A percentile compares a stretch with the other conserved stretches of the same genome.
phyloP scores from a whole-genome alignment of 1,140 invertebrate genomes.

The Euura saliciscinereae region DNA sequence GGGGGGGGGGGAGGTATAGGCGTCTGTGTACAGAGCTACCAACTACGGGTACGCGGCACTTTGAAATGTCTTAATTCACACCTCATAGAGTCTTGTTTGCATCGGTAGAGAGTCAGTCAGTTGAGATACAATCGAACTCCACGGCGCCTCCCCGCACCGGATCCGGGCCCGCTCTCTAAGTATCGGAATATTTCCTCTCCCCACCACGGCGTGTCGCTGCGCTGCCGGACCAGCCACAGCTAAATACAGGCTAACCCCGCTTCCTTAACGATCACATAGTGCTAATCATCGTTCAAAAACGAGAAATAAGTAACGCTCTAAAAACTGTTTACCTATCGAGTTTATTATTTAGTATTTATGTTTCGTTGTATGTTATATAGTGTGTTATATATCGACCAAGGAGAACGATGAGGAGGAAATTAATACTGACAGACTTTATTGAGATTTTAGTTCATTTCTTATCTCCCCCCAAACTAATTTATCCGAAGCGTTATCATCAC shows the following conservation, averaged over 20 bases:
- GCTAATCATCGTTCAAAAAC: conserved; percentile 57
- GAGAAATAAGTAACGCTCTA: conserved; percentile 48
- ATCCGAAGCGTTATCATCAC: no score
- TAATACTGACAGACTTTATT: no score
- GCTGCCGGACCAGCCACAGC: background rate
- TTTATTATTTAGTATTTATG: conserved; percentile 28
- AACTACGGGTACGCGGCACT: conserved; percentile 33
- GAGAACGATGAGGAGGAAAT: no score
- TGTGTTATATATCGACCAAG: no score
- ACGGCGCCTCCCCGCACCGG: background rate
- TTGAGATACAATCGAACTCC: conserved; percentile 20
- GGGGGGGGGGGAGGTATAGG: no score
- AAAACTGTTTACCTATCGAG: conserved; percentile 50
- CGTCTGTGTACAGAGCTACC: no score
- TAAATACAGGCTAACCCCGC: background rate
- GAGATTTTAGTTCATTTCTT: no score
- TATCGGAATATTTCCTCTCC: background rate
- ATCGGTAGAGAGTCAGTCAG: conserved; percentile 21
- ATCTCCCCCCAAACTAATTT: no score
- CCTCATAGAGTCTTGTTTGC: conserved; percentile 37
- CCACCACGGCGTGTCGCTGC: background rate
- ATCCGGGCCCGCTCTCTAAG: background rate
- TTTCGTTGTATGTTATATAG: no score
- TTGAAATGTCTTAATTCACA: conserved; percentile 49
- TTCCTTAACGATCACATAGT: conserved; percentile 28